Evolutionary conservation across 37 sponge, comb jelly and placozoan genomes (phyloP).

Genomic region (Haliclona indistincta): DNA sequence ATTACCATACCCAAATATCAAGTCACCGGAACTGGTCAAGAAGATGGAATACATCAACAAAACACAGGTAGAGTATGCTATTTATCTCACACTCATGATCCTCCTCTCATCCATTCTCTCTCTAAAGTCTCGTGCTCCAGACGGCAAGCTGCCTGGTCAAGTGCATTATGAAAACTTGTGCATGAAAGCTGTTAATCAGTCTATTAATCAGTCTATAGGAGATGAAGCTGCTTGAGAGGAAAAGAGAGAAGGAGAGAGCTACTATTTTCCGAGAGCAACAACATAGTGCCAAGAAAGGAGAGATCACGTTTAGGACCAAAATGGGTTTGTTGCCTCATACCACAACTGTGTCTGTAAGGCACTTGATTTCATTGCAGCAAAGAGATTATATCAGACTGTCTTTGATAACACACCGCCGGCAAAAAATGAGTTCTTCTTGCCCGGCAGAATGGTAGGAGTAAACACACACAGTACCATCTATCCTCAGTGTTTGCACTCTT

Average conservation of each 20-base stretch:
- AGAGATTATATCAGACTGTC: conserved; percentile 74
- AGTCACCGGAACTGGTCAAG: conserved; percentile 92
- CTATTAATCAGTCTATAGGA: conserved; percentile 89
- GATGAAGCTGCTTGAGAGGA: conserved; percentile 87
- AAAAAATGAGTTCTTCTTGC: conserved; percentile 90
- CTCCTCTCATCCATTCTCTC: background rate
- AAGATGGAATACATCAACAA: conserved; percentile 88
- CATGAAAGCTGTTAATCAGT: conserved; percentile 98
- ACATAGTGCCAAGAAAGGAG: too few relatives aligned
- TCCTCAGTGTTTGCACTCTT: background rate
- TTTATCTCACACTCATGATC: background rate
- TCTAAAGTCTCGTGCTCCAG: conserved; percentile 27
- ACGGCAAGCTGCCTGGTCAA: conserved; percentile 80
- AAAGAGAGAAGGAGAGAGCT: conserved; percentile 52
- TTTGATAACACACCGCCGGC: conserved; percentile 78
- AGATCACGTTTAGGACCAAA: conserved; percentile 56
- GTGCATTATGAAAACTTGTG: conserved; percentile 96
- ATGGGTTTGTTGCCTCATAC: conserved; percentile 32
- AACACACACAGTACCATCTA: background rate
- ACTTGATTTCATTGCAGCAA: conserved; percentile 45
- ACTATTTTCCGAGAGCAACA: too few relatives aligned
- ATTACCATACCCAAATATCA: conserved; percentile 93
- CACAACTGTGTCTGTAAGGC: background rate
- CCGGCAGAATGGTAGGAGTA: conserved; percentile 88
- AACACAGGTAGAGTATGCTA: conserved; percentile 53